Evolutionary conservation across 92 coral and sea anemone genomes (phyloP).

Genomic region (Montipora capitata): DNA sequence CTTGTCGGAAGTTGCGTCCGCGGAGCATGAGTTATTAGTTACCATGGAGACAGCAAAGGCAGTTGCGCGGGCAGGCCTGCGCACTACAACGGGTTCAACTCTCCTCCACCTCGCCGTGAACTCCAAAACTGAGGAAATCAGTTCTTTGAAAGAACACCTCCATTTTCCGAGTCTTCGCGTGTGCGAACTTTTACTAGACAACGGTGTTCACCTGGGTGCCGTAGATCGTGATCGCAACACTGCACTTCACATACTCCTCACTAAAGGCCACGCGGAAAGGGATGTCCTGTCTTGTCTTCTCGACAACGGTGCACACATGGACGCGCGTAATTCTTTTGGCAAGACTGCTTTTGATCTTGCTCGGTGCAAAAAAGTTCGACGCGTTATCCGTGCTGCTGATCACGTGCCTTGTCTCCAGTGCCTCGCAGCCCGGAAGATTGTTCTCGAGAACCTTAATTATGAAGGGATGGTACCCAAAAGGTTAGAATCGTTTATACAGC

Average conservation of each 20-base stretch:
- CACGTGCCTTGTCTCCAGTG: conserved; percentile 83
- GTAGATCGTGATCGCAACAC: conserved; percentile 77
- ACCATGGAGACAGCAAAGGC: conserved; percentile 69
- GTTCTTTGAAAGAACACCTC: conserved; percentile 87
- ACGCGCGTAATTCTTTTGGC: conserved; percentile 77
- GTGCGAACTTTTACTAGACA: conserved; percentile 77
- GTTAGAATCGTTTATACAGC: conserved; percentile 76
- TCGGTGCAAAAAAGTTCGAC: conserved; percentile 73
- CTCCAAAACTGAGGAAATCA: conserved; percentile 82
- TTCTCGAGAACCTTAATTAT: conserved; percentile 50
- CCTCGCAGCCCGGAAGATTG: conserved; percentile 74
- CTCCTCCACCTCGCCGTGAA: conserved; percentile 77
- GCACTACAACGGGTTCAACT: conserved; percentile 74
- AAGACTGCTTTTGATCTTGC: conserved; percentile 79
- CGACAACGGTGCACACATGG: conserved; percentile 78
- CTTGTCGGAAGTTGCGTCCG: conserved; percentile 70
- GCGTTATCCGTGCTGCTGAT: conserved; percentile 64
- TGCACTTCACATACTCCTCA: conserved; percentile 78
- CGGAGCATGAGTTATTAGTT: conserved; percentile 51
- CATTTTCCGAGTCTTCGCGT: conserved; percentile 82
- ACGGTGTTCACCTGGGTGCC: conserved; percentile 73
- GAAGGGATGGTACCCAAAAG: conserved; percentile 77
- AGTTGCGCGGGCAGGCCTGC: conserved; percentile 79
- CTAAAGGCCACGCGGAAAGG: conserved; percentile 87
- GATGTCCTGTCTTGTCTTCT: conserved; percentile 72